Base-by-base conservation (phyloP, 2,113 vertebrate genomes). In the Plecturocebus donacophilus region DNA sequence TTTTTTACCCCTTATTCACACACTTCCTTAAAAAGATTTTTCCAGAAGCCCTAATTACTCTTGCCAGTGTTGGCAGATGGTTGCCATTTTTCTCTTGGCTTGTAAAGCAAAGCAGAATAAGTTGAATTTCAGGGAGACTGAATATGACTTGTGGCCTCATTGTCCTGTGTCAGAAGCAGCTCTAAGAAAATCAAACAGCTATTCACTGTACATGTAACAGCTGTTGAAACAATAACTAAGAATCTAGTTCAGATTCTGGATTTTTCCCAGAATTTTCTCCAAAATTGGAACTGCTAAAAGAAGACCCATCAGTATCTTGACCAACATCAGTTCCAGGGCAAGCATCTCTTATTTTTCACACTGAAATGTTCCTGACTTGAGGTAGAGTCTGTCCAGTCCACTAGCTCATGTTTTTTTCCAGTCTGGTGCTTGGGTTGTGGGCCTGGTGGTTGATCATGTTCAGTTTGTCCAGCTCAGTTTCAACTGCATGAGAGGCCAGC, bases 341-440 rank as follows among this genome's bases (percentile, higher is more conserved):
- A 52, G 52, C 49, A 87, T 70, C 75, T 97, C 90, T 93, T 83
- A 71, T 83, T 96, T 96, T 94, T 94, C 90, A 94, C 80, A 94
- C 94, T 87, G 25, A 87, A 95, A 49, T 75, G 42, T 79, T 85
- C 64, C 93, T 94, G 96, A 90, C 80, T 82, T 20, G 38, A 85
- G 75, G 83, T 83, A 47, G 87, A 79, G 25, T 76, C 40, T 73
- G 52, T 71, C 77, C 79, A 25, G 10, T 56, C 64, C 47, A 87
- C 83, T 71, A 47, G 80, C n/a, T 85, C 3, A 1, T 58, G 64
- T 73, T 16, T 68, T 68, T 68, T 68, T 95, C 83, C 81, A 84
- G 75, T 1, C 92, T 64, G 56, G 64, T 16, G 0, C 77, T 35
- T 30, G 35, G 96, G 80, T 40, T 0, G 0, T 11, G 80, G 90